Evolutionary conservation across 2,888 invertebrate genomes (phyloP).

Genomic region (Pasiphila rectangulata): DNA sequence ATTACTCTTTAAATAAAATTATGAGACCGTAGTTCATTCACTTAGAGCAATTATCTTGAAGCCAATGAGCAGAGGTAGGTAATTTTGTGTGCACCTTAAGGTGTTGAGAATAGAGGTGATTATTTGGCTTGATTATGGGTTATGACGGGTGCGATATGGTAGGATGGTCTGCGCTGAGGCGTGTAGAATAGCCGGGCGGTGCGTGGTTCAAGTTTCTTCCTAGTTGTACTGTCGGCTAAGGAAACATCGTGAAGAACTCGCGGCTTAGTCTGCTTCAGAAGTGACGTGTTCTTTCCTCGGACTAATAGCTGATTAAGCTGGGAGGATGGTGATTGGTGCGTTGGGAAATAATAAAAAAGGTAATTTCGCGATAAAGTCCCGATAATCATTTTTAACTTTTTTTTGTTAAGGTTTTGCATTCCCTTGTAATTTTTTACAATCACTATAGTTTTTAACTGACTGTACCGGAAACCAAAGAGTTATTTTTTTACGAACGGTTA

Average conservation of each 20-base stretch:
- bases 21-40: slow-evolving; percentile 64
- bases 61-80: slow-evolving; percentile 34
- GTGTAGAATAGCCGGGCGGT: slow-evolving; percentile 57
- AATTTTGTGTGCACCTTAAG: slow-evolving; percentile 35
- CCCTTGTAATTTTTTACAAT: too few relatives aligned
- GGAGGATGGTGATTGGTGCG: too few relatives aligned
- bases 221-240: slow-evolving; percentile 45
- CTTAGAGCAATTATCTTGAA: slow-evolving; percentile 63
- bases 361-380: too few relatives aligned
- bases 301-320: too few relatives aligned
- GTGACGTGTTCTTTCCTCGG: too few relatives aligned
- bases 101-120: slow-evolving; percentile 33
- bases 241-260: too few relatives aligned
- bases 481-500: slow-evolving; percentile 26
- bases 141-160: slow-evolving; percentile 72
- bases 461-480: slow-evolving; percentile 49
- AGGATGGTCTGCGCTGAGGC: slow-evolving; percentile 64
- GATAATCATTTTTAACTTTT: too few relatives aligned
- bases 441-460: slow-evolving; percentile 10
- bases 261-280: too few relatives aligned
- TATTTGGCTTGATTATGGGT: slow-evolving; percentile 42
- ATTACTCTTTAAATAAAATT: slow-evolving; percentile 53
- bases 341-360: too few relatives aligned
- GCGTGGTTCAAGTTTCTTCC: slow-evolving; percentile 53
- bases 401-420: too few relatives aligned